These are phyloP conservation scores for Zenarchopterus dispar DNA, from an alignment of 2,797 vertebrate species.

Conservation along the genomic window DNA sequence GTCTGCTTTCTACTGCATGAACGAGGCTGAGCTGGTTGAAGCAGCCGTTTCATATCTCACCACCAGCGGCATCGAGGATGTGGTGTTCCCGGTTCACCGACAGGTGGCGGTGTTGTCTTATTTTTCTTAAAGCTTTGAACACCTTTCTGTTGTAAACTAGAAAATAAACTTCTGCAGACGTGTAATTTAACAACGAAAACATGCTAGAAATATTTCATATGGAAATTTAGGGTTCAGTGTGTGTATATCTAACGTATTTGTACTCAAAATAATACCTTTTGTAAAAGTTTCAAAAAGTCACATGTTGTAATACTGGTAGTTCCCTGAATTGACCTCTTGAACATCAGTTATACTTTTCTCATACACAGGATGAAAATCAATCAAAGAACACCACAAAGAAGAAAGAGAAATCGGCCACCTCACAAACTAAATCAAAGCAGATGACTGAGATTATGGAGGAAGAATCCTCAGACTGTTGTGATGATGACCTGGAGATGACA, in stretches of 20 bases:
- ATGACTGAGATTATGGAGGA: constrained; percentile 33
- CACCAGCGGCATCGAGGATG: background rate
- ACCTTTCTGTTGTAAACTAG: too few relatives aligned
- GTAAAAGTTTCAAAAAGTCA: too few relatives aligned
- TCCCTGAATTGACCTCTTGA: background rate
- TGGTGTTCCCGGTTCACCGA: background rate
- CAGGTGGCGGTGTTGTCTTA: constrained; percentile 50
- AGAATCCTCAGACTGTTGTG: constrained; percentile 39
- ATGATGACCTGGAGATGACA: constrained; percentile 10
- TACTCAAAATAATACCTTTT: too few relatives aligned
- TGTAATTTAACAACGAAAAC: too few relatives aligned
- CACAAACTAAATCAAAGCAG: constrained; percentile 1
- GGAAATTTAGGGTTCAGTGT: too few relatives aligned
- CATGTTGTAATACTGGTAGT: background rate
- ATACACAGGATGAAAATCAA: constrained; percentile 39
- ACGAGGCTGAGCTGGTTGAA: constrained; percentile 77
- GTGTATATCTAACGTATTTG: background rate
- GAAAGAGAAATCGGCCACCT: background rate
- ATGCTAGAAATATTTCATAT: too few relatives aligned
- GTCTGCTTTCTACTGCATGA: constrained; percentile 75
- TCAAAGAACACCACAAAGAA: constrained; percentile 7
- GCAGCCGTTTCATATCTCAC: constrained; percentile 54
- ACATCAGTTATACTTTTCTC: background rate
- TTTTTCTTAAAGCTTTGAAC: background rate
- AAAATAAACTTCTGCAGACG: too few relatives aligned